A percentile compares a stretch with the other conserved stretches of the same genome.
phyloP scores from a whole-genome alignment of 2,888 invertebrate genomes.

The Ferdinandea cuprea region DNA sequence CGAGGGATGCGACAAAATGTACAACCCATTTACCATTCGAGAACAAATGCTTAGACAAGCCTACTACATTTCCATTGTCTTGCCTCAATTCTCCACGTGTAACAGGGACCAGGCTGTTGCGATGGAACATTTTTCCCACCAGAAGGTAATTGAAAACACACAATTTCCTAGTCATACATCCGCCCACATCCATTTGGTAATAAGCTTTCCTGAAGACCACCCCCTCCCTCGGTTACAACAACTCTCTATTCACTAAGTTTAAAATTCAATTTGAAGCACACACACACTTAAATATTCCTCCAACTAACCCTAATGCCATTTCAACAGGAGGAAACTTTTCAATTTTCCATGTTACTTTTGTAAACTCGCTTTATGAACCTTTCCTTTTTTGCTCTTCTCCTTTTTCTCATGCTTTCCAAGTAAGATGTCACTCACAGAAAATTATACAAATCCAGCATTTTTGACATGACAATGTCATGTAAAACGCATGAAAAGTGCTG shows the following conservation, averaged over 20 bases:
- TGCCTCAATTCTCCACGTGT: too few relatives aligned
- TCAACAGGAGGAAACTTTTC: not conserved
- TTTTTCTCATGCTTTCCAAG: constrained; percentile 34
- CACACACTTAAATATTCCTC: constrained; percentile 4
- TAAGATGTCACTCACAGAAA: constrained; percentile 42
- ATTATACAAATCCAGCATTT: constrained; percentile 16
- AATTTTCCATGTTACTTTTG: constrained; percentile 13
- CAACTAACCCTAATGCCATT: not conserved
- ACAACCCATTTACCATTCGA: too few relatives aligned
- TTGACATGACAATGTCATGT: constrained; percentile 65
- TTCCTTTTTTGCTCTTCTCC: constrained; percentile 6
- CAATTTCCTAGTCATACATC: too few relatives aligned
- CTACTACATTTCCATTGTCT: too few relatives aligned
- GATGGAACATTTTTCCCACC: too few relatives aligned
- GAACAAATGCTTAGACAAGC: too few relatives aligned
- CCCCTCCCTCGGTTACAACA: not conserved
- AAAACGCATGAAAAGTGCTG: constrained; percentile 44
- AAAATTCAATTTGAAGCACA: constrained; percentile 23
- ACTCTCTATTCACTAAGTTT: not conserved
- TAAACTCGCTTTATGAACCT: constrained; percentile 23
- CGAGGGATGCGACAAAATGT: too few relatives aligned
- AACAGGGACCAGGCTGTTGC: too few relatives aligned
- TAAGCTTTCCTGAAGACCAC: not conserved
- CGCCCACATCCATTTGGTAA: too few relatives aligned
- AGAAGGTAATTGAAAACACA: too few relatives aligned